Evolutionary conservation across 92 coral and sea anemone genomes (phyloP).

Genomic region (Muricea muricata): DNA sequence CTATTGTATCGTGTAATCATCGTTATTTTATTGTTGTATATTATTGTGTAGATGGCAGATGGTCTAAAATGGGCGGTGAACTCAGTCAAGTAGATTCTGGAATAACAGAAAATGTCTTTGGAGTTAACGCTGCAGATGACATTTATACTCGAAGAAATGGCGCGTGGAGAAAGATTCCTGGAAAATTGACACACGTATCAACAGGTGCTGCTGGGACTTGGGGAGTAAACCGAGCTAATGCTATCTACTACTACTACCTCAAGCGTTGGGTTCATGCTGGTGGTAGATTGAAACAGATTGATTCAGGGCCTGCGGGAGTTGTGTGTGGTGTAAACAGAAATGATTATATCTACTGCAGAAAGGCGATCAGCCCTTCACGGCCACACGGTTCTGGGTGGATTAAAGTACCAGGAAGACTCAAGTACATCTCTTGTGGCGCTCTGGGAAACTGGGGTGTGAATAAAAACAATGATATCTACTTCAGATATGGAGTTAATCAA

Average conservation of each 20-base stretch:
- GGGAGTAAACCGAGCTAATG: neutral
- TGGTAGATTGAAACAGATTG: constrained; percentile 29
- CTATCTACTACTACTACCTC: neutral
- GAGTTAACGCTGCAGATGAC: neutral
- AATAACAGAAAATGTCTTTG: constrained; percentile 28
- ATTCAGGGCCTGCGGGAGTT: constrained; percentile 51
- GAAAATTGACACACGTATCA: neutral
- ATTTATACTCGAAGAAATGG: constrained; percentile 11
- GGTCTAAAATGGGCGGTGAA: constrained; percentile 13
- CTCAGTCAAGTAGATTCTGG: constrained; percentile 29
- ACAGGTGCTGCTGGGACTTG: constrained; percentile 1
- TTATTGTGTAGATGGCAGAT: neutral
- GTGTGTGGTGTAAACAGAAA: constrained; percentile 53
- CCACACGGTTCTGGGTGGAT: neutral
- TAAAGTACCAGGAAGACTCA: neutral
- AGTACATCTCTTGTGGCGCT: constrained; percentile 36
- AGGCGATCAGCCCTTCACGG: neutral
- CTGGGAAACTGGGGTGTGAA: constrained; percentile 36
- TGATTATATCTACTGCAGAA: constrained; percentile 30
- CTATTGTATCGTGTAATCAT: no score
- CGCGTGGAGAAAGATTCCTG: constrained; percentile 8
- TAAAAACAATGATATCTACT: neutral
- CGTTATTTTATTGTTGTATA: neutral
- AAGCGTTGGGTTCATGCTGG: neutral
- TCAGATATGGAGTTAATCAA: constrained; percentile 11